phyloP scores from a whole-genome alignment of 2,113 vertebrate species.

The Bolborhynchus lineola region DNA sequence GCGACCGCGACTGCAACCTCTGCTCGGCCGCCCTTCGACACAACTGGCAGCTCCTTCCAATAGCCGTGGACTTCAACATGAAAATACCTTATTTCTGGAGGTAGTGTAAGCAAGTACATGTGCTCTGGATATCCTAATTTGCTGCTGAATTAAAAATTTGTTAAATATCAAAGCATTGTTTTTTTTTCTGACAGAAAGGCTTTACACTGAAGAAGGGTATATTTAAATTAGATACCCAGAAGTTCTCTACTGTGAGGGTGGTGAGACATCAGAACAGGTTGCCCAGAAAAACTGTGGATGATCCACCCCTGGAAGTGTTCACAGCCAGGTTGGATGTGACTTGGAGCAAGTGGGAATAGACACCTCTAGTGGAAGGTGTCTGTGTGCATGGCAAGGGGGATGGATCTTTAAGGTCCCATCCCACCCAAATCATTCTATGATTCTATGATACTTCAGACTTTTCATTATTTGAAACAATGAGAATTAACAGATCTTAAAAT shows the following conservation, averaged over 20 bases:
- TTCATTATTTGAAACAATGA: neutral
- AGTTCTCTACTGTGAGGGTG: neutral
- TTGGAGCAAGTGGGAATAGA: neutral
- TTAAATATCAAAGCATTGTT: rapidly evolving
- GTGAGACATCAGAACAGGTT: neutral
- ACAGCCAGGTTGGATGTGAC: neutral
- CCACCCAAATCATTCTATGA: neutral
- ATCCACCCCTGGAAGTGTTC: neutral
- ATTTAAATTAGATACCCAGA: neutral
- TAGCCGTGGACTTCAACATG: too few relatives aligned
- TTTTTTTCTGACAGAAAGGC: neutral
- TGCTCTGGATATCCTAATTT: rapidly evolving
- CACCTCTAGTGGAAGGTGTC: neutral
- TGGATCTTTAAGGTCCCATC: neutral
- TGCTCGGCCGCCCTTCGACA: rapidly evolving
- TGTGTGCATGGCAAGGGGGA: neutral
- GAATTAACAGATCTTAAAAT: neutral
- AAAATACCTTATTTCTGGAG: rapidly evolving
- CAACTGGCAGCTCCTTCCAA: rapidly evolving
- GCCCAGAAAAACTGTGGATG: neutral
- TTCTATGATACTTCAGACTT: neutral
- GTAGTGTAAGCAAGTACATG: rapidly evolving
- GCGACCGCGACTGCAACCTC: neutral
- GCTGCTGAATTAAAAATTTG: rapidly evolving
- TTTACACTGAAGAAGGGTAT: neutral